These are phyloP conservation scores for Drosophila obscura DNA, from an alignment of 1,140 invertebrate genomes.

Conservation along the genomic window DNA sequence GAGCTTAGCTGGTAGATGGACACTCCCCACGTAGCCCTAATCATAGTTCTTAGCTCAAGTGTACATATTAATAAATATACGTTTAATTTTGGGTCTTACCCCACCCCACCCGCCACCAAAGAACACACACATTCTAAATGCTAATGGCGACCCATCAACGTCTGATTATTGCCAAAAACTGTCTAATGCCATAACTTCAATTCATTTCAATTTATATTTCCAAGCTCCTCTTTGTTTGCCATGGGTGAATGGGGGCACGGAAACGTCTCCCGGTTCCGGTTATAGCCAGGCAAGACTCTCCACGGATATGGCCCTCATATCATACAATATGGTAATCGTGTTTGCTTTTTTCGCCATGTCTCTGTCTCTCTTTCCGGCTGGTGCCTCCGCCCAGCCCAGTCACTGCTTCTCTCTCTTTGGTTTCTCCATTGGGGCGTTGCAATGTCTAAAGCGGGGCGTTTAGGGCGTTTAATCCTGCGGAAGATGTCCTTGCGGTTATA, in stretches of 20 bases:
- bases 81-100: conserved; percentile 7
- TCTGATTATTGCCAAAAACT: conserved; percentile 78
- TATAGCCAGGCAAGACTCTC: conserved; percentile 46
- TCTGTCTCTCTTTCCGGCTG: conserved; percentile 47
- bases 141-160: conserved; percentile 67
- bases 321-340: conserved; percentile 80
- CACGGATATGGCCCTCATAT: conserved; percentile 59
- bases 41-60: conserved; percentile 26
- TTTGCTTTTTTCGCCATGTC: conserved; percentile 57
- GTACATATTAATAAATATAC: conserved; percentile 35
- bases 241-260: conserved; percentile 6
- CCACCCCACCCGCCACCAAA: no score
- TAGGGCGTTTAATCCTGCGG: conserved; percentile 81
- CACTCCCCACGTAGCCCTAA: conserved; percentile 20
- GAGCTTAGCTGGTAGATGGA: conserved; percentile 89
- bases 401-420: conserved; percentile 4
- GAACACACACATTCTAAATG: conserved; percentile 79
- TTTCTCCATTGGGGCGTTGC: conserved; percentile 63
- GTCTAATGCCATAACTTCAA: conserved; percentile 82
- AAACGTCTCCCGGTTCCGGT: conserved; percentile 45
- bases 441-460: conserved; percentile 78
- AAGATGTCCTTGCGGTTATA: conserved; percentile 79
- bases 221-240: conserved; percentile 63
- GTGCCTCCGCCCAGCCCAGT: not conserved
- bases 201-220: conserved; percentile 82